These are phyloP conservation scores for Telenomus remus DNA, from an alignment of 1,140 invertebrate genomes.

Conservation along the genomic window DNA sequence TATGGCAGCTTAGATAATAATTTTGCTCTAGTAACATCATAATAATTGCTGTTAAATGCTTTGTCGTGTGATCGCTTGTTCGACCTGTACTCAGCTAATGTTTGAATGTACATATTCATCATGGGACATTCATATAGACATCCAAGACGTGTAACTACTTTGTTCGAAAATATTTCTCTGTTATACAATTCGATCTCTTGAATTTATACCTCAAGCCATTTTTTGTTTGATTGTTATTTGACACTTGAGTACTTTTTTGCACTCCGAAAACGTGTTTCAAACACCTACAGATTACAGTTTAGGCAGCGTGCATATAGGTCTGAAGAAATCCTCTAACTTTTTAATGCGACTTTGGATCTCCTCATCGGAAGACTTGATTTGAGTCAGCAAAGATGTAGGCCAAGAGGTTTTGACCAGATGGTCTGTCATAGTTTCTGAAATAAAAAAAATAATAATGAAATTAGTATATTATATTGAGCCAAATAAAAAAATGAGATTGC, in stretches of 20 bases:
- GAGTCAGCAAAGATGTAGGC: slow-evolving; percentile 21
- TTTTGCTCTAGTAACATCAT: slow-evolving; percentile 17
- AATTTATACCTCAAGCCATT: too few relatives aligned
- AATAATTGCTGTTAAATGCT: slow-evolving; percentile 17
- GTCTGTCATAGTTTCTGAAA: slow-evolving; percentile 9
- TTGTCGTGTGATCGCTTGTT: slow-evolving; percentile 2
- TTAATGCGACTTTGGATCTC: slow-evolving; percentile 22
- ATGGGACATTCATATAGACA: slow-evolving; percentile 22
- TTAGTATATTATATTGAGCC: too few relatives aligned
- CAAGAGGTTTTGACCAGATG: slow-evolving; percentile 31
- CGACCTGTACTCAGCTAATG: background rate
- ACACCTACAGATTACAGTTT: slow-evolving; percentile 10
- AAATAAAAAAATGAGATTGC: too few relatives aligned
- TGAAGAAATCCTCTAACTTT: slow-evolving; percentile 30
- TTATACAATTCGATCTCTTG: slow-evolving; percentile 19
- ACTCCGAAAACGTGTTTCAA: background rate
- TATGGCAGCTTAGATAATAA: slow-evolving; percentile 43
- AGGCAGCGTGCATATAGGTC: slow-evolving; percentile 28
- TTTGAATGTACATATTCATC: slow-evolving; percentile 10
- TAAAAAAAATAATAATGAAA: too few relatives aligned
- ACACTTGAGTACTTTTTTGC: background rate
- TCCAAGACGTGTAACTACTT: slow-evolving; percentile 36
- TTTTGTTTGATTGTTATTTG: too few relatives aligned
- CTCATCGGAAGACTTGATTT: slow-evolving; percentile 19
- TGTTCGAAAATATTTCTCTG: slow-evolving; percentile 41